Base-by-base conservation (phyloP, 1,140 invertebrate species). In the Zaprionus vittiger region DNA sequence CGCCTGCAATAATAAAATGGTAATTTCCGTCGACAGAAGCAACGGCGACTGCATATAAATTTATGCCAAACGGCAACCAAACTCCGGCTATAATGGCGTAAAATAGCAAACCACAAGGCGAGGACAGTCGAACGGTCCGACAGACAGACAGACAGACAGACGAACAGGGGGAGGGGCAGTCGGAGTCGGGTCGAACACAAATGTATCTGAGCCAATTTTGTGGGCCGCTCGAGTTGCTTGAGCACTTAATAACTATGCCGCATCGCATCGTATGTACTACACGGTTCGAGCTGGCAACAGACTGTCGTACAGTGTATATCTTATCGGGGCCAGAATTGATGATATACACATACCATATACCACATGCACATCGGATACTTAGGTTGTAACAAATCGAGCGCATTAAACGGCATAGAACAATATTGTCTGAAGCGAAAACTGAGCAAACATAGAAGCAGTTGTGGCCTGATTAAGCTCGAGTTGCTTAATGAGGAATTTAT, bases 1-100 rank as follows among this genome's bases (percentile, higher is more conserved):
- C 54, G 78, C 66, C 78, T 84, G 84, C 81, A 89, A 89, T 89
- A 89, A 89, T 89, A 89, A 89, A 89, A 89, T 89, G 84, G 84
- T 89, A 89, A 89, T 89, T 89, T 89, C 84, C 83, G 83, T 80
- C 70, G 70, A 37, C 61, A 65, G 44, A 44, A 57, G 41, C 63
- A 24, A 47, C 72, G 55, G 38, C 64, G 59, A 76, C 59, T 79
- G 73, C 77, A 80, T 81, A 90, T 84, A 89, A 89, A 87, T 89
- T 80, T 87, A 85, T 87, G 78, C 84, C 83, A 83, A 81, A 70
- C 78, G 84, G 80, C 81, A 85, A 81, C 63, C 77, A 78, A 87
- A 78, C 77, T 78, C 65, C 65, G 61, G 66, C 75, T 73, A 77
- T 84, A 89, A 89, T 86, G 77, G 79, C 83, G 85, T 81, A 79